A percentile compares a stretch with the other conserved stretches of the same genome.
These are phyloP conservation scores for Condylura cristata DNA, from an alignment of 2,113 vertebrate genomes.

Conservation along the genomic window DNA sequence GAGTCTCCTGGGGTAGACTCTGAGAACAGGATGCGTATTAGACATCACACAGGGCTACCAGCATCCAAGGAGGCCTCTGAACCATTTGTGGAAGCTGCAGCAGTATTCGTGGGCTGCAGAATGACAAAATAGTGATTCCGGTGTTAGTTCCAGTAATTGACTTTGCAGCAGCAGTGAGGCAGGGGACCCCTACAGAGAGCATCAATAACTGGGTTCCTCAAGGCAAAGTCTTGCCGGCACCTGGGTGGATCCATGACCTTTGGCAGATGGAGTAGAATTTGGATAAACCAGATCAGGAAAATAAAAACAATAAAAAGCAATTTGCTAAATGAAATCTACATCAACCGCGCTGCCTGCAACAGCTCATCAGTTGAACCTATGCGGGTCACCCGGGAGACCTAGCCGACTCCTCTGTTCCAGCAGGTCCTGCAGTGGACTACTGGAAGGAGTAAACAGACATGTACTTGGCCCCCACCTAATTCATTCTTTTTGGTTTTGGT, in stretches of 20 bases:
- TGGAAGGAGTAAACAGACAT: background rate
- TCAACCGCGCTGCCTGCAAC: background rate
- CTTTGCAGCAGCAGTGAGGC: background rate
- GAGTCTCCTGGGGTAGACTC: background rate
- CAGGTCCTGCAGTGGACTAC: background rate
- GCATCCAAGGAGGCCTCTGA: background rate
- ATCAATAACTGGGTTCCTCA: slow-evolving; percentile 33
- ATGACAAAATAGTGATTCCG: background rate
- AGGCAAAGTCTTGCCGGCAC: background rate
- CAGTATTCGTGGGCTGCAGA: background rate
- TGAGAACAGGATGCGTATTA: background rate
- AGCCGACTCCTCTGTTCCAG: background rate
- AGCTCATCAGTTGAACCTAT: background rate
- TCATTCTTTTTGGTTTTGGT: background rate
- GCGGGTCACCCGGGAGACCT: background rate
- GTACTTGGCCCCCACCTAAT: background rate
- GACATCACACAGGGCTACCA: background rate
- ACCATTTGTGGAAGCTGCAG: background rate
- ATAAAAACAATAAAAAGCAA: slow-evolving; percentile 45
- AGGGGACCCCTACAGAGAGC: background rate
- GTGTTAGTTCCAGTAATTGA: slow-evolving; percentile 60
- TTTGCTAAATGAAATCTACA: slow-evolving; percentile 53
- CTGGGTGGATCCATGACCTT: slow-evolving; percentile 41
- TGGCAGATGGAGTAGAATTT: slow-evolving; percentile 46
- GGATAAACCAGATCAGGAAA: slow-evolving; percentile 31